Percentiles rank a stretch among this genome's conserved stretches.
Conservation (phyloP, 2,113 vertebrate species). For the Ceyx margarethae region DNA sequence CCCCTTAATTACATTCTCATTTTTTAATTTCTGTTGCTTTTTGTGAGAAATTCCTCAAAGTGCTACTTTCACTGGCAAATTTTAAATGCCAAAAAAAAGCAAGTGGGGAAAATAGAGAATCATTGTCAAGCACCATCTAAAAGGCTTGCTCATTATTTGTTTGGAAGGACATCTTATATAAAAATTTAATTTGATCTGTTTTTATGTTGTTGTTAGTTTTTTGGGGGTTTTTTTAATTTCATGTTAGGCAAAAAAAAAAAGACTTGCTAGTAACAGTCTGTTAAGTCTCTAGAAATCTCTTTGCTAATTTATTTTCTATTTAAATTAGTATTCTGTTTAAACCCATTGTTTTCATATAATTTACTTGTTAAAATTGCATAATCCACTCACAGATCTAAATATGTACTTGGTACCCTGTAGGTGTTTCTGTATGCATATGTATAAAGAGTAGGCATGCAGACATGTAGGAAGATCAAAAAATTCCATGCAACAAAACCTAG, state of each 20-base stretch:
- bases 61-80: conserved; percentile 34
- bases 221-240: not conserved
- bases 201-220: too few species aligned
- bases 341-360: not conserved
- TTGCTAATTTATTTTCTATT: not conserved
- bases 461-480: not conserved
- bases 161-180: not conserved
- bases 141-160: not conserved
- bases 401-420: not conserved
- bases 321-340: not conserved
- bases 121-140: not conserved
- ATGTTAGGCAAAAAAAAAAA: not conserved
- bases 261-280: not conserved
- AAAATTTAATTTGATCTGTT: not conserved
- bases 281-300: not conserved
- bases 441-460: not conserved
- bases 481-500: not conserved
- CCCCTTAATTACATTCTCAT: conserved; percentile 44
- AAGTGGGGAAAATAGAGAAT: not conserved
- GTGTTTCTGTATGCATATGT: not conserved
- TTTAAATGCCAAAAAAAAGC: conserved; percentile 51
- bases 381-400: not conserved
- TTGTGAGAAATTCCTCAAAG: conserved; percentile 47
- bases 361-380: not conserved
- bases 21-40: conserved; percentile 61